Conservation (phyloP, 1,140 invertebrate species). For the Lordiphosa collinella region DNA sequence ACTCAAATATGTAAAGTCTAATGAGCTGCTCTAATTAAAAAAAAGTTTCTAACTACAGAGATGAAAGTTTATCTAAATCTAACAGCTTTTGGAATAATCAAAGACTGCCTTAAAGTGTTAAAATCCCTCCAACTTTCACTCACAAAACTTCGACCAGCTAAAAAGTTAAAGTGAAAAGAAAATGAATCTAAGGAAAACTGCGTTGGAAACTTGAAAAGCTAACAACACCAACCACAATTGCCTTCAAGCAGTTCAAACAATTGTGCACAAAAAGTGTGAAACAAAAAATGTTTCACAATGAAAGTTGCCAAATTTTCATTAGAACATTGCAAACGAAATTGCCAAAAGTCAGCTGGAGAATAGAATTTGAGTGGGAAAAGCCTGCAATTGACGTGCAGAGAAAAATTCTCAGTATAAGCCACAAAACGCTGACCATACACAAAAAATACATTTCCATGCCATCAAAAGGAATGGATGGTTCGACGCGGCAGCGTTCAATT, state of each 20-base stretch:
- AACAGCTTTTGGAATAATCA: too few relatives aligned
- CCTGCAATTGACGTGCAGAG: slow-evolving; percentile 3
- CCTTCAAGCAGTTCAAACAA: too few relatives aligned
- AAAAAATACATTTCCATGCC: neutral
- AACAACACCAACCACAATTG: too few relatives aligned
- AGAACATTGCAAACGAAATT: slow-evolving; percentile 7
- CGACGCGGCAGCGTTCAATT: slow-evolving; percentile 31
- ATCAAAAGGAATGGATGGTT: neutral
- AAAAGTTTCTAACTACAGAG: too few relatives aligned
- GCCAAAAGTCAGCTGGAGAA: neutral
- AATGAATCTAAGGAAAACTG: slow-evolving; percentile 2
- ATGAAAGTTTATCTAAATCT: too few relatives aligned
- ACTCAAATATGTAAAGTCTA: too few relatives aligned
- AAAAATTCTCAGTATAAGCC: too few relatives aligned
- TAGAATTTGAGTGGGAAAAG: neutral
- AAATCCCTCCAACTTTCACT: neutral
- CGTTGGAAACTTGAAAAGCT: slow-evolving; percentile 10
- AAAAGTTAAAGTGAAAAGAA: neutral
- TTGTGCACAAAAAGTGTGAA: slow-evolving; percentile 5
- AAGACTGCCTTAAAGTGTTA: too few relatives aligned
- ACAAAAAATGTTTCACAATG: neutral
- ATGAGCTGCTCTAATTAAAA: too few relatives aligned
- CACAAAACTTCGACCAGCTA: neutral
- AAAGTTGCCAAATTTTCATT: neutral
- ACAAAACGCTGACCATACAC: neutral